These are phyloP conservation scores for Aix galericulata DNA, from an alignment of 2,113 vertebrate genomes.

Conservation along the genomic window DNA sequence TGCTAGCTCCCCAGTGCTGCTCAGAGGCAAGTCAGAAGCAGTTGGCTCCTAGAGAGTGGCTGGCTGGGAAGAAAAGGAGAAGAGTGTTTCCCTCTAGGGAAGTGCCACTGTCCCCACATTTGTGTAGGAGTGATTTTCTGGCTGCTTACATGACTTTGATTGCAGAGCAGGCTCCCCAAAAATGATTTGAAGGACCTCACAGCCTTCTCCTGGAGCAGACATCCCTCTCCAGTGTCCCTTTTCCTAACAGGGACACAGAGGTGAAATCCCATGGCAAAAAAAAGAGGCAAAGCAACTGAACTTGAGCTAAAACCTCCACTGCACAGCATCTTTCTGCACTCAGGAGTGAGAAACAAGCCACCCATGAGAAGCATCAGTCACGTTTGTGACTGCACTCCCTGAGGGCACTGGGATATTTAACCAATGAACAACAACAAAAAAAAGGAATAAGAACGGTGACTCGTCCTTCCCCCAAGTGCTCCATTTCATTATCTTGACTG, in stretches of 20 bases:
- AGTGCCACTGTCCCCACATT: not conserved
- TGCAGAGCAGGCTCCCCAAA: not conserved
- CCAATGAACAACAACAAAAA: not conserved
- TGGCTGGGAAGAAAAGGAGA: not conserved
- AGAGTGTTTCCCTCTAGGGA: not conserved
- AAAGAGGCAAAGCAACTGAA: not conserved
- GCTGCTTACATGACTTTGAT: not conserved
- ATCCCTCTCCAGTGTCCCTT: not conserved
- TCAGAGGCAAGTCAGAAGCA: not conserved
- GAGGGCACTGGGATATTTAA: not conserved
- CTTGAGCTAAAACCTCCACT: not conserved
- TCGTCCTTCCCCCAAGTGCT: not conserved
- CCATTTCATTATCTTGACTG: not conserved
- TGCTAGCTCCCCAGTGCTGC: not conserved
- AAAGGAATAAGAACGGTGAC: not conserved
- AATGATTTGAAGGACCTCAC: not conserved
- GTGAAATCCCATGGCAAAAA: not conserved
- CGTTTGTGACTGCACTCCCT: not conserved
- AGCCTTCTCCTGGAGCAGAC: not conserved
- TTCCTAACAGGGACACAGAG: not conserved
- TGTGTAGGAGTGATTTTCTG: not conserved
- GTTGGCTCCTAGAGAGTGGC: not conserved
- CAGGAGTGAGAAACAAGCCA: not conserved
- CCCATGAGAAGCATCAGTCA: not conserved
- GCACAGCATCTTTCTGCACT: not conserved